Base-by-base conservation (phyloP, 2,888 invertebrate species). In the Gasteruption jaculator region DNA sequence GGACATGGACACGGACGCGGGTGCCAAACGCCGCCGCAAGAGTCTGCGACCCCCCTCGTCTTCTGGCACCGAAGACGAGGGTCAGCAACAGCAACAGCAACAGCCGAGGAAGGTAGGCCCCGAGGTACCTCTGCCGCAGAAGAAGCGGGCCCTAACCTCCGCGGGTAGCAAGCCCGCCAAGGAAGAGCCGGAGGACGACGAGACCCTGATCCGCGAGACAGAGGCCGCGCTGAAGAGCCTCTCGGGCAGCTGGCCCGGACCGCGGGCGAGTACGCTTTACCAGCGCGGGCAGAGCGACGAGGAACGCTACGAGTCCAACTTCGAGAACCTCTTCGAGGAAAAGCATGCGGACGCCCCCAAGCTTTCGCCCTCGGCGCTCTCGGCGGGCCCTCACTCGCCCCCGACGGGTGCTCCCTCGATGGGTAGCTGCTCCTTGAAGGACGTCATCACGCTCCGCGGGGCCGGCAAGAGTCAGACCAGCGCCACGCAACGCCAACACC, bases 221-320 rank as follows among this genome's bases (percentile, higher is more conserved):
- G 91, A 91, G 66, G 88, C 88, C 2, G 91, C 91, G 0, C 71
- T 92, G 20, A 87, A 88, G 67, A 86, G 86, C 54, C 73, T 92
- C n/a, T 89, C 91, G 0, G 89, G 88, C 11, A 88, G 85, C 65
- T 90, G 90, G 86, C 82, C 84, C 5, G 85, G 85, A 10, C 81
- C 82, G 18, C 72, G 82, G 32, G 78, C 78, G 5, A 78, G 79
- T 21, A 78, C 79, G 21, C 63, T 71, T 46, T 83, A 83, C 57
- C 81, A 82, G 40, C 73, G 80, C 38, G 71, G 70, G 6, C 79
- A 79, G 48, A 81, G 82, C 48, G 74, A 75, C 42, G 83, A 84
- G 57, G 87, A 89, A 50, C 65, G 67, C 43, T 74, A 73, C 57
- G 87, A 87, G 57, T 82, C 84, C 20, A 83, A 84, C 37, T 90